Evolutionary conservation across 2,888 invertebrate species (phyloP), one percentile per base, ranked within the genome.

Genomic region (Amitus sp.): DNA sequence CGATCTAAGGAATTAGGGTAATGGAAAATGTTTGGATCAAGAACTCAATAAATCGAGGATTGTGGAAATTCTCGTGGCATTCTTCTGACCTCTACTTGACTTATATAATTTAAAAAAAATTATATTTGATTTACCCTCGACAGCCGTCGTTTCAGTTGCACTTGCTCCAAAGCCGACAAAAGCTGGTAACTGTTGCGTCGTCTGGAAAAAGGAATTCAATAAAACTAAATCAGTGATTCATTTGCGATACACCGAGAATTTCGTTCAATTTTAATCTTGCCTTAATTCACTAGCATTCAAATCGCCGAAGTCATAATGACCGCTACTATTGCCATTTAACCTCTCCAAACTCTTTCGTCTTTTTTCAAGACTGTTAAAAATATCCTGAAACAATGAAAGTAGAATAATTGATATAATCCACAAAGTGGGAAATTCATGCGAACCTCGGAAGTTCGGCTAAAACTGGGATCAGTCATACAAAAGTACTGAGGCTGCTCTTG

Each of bases 361-460:
- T 55, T 80, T 77, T 51, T 82, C 79, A 19, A 82, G 61, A 42
- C 80, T 81, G 49, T 82, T 80, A 47, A 79, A 77, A 51, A 82
- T 80, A 40, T 81, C 81, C 80, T 81, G 58, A 10, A 70, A n/a
- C n/a, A n/a, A n/a, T n/a, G n/a, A n/a, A n/a, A n/a, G n/a, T n/a
- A n/a, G n/a, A n/a, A n/a, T n/a, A n/a, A n/a, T n/a, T n/a, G n/a
- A n/a, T n/a, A n/a, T n/a, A n/a, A n/a, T n/a, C n/a, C n/a, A n/a
- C n/a, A n/a, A n/a, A n/a, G n/a, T n/a, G n/a, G n/a, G n/a, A n/a
- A n/a, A n/a, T n/a, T n/a, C n/a, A n/a, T n/a, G n/a, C n/a, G n/a
- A n/a, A 81, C 81, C 73, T 82, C 81, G 0, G 82, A 82, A 9
- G 81, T 82, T 58, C 82, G 76, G 2, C 78, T 79, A 37, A 82